These are phyloP conservation scores for Epistrophe grossulariae DNA, from an alignment of 2,888 invertebrate species.

Conservation along the genomic window DNA sequence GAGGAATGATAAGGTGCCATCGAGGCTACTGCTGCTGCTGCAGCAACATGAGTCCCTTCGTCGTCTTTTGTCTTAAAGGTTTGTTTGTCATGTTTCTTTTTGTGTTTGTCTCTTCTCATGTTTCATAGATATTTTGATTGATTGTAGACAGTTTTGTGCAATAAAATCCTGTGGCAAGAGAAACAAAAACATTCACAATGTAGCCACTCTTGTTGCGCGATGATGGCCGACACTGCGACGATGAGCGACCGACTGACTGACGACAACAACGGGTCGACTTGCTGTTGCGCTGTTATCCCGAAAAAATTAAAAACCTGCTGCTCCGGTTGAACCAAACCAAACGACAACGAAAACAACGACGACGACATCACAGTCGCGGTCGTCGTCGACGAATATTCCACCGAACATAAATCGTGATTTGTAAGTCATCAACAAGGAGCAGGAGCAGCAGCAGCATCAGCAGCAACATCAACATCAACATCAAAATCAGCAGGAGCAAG, in stretches of 20 bases:
- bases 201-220: conserved; percentile 42
- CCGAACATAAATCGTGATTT: conserved; percentile 67
- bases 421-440: conserved; percentile 36
- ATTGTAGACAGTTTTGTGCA: conserved; percentile 55
- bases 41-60: conserved; percentile 40
- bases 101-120: not conserved
- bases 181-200: conserved; percentile 49
- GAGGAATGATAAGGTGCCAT: conserved; percentile 61
- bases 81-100: not conserved
- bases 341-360: not conserved
- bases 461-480: conserved; percentile 14
- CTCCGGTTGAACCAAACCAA: conserved; percentile 37
- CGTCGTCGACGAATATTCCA: conserved; percentile 25
- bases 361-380: not conserved
- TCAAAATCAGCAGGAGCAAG: not conserved
- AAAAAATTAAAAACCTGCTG: conserved; percentile 64
- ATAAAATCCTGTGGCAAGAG: conserved; percentile 42
- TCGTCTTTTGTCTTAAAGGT: conserved; percentile 3
- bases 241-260: too few species aligned
- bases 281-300: conserved; percentile 42
- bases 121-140: conserved; percentile 60
- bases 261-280: conserved; percentile 11
- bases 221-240: too few species aligned
- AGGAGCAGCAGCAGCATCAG: not conserved
- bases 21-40: conserved; percentile 38